These are phyloP conservation scores for Egretta garzetta DNA, from an alignment of 2,113 vertebrate genomes.

Conservation along the genomic window DNA sequence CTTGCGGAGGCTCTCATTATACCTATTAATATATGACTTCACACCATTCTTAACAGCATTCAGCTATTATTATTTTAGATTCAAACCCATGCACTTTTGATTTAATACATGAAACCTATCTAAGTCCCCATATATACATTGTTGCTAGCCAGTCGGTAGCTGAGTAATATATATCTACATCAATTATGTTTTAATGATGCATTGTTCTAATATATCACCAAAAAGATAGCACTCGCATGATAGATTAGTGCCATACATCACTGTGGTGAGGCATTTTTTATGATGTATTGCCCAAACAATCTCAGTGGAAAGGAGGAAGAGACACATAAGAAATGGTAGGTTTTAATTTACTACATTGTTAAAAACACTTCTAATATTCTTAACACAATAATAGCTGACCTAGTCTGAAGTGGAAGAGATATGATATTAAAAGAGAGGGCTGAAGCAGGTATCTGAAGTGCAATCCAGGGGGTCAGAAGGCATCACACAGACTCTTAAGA, in stretches of 20 bases:
- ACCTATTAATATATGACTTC: neutral
- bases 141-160: neutral
- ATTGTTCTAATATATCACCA: slow-evolving; percentile 52
- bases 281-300: slow-evolving; percentile 35
- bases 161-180: slow-evolving; percentile 18
- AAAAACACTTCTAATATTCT: slow-evolving; percentile 23
- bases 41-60: neutral
- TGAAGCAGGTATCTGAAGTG: neutral
- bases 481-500: neutral
- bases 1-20: neutral
- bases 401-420: neutral
- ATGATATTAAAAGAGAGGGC: neutral
- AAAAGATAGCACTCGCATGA: slow-evolving; percentile 6
- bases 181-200: slow-evolving; percentile 49
- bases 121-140: neutral
- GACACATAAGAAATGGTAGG: neutral
- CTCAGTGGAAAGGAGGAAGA: slow-evolving; percentile 20
- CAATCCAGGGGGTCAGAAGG: neutral
- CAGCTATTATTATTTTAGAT: slow-evolving; percentile 30
- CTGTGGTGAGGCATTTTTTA: neutral
- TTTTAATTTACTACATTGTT: slow-evolving; percentile 29
- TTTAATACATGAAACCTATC: slow-evolving; percentile 25
- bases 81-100: slow-evolving; percentile 10
- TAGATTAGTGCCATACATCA: slow-evolving; percentile 52
- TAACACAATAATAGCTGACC: neutral